Evolutionary conservation across 2,888 invertebrate genomes (phyloP), one percentile per base, ranked within the genome.

Genomic region (Stenodera caucasica): DNA sequence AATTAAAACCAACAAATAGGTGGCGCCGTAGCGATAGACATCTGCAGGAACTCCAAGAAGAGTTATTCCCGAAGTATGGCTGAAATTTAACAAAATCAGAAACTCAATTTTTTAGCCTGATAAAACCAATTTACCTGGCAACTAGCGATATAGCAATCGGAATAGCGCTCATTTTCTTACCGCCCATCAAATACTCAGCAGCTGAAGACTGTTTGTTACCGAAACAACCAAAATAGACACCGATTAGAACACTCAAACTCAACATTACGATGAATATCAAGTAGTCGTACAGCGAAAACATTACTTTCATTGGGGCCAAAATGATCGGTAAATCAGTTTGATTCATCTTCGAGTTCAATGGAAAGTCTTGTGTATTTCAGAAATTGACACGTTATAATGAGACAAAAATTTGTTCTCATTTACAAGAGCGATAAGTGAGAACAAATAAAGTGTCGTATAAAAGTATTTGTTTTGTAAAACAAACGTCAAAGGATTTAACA

Each of bases 41-140:
- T 90, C 90, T 0, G 89, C 85, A 0, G 90, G 89, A 3, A 88
- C 84, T 0, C 88, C 90, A 5, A 90, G 81, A 8, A 90, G 78
- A 0, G 89, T 89, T 37, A 90, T 87, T 35, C 89, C 89, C 1
- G 89, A 89, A 70, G 90, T 78, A 65, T 89, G 88, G 70, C 89
- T 89, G 76, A 5, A 76, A 73, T 26, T 26, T 5, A 5, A 26
- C 3, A 26, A 4, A 26, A 26, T 26, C 5, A 26, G n/a, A n/a
- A n/a, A n/a, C n/a, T n/a, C 26, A 26, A 4, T 4, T 26, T 4
- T 26, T 26, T 26, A 5, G 5, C 2, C 5, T 4, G 26, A 4
- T 2, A 5, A 30, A 30, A 0, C 14, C 1, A 14, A 3, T 80
- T 81, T 56, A 88, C 89, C 88, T 88, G 1, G 90, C 87, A 67